Evolutionary conservation across 2,113 vertebrate species (phyloP).

Genomic region (Eira barbara): DNA sequence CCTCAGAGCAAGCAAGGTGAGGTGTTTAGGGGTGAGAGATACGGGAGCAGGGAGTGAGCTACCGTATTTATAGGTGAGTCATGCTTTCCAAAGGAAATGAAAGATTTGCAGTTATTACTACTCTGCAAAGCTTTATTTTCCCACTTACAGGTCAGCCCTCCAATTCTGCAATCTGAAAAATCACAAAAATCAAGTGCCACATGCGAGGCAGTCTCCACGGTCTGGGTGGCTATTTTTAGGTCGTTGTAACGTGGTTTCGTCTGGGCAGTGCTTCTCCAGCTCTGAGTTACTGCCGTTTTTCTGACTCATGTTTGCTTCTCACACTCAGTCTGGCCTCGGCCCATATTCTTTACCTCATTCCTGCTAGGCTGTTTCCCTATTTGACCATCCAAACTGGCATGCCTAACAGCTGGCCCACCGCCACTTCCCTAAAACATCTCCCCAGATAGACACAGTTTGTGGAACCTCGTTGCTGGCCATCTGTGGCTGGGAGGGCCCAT

Average conservation of each 20-base stretch:
- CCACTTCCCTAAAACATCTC: background rate
- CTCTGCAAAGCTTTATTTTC: constrained; percentile 46
- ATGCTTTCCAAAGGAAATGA: constrained; percentile 64
- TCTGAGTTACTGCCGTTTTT: background rate
- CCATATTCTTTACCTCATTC: background rate
- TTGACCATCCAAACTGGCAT: background rate
- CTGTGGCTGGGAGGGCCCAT: background rate
- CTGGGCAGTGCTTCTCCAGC: constrained; percentile 5
- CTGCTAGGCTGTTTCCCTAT: background rate
- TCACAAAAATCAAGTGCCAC: constrained; percentile 39
- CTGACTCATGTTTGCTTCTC: constrained; percentile 33
- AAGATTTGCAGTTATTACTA: constrained; percentile 34
- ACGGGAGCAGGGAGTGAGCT: background rate
- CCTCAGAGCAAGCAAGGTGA: background rate
- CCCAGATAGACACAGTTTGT: background rate
- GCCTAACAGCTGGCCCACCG: background rate
- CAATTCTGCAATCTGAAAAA: constrained; percentile 63
- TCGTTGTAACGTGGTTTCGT: background rate
- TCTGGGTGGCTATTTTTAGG: constrained; percentile 54
- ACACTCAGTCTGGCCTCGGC: background rate
- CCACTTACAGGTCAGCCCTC: constrained; percentile 31
- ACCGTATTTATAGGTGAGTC: constrained; percentile 43
- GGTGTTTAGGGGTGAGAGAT: constrained; percentile 8
- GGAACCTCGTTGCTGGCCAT: no score
- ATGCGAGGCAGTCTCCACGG: background rate